phyloP scores from a whole-genome alignment of 2,797 vertebrate species.

The Sylvia borin region DNA sequence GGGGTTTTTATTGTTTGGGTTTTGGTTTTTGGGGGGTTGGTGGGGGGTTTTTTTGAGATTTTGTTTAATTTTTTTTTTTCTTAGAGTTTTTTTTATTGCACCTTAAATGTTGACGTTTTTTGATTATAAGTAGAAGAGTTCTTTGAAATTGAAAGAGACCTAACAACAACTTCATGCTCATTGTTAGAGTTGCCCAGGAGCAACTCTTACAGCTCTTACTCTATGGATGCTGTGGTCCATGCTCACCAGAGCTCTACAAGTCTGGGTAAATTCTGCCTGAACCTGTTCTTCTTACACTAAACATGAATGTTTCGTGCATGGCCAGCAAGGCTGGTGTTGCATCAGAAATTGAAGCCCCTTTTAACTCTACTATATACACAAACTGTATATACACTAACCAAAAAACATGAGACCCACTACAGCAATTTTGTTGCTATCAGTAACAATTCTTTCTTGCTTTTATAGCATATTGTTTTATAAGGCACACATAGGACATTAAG shows the following conservation, averaged over 20 bases:
- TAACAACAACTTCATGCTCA: not conserved
- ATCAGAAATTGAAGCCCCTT: not conserved
- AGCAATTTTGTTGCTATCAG: not conserved
- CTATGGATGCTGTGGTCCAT: rapidly evolving
- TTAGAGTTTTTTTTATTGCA: not conserved
- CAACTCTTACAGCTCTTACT: not conserved
- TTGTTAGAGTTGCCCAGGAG: not conserved
- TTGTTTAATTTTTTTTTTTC: not conserved
- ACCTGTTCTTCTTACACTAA: not conserved
- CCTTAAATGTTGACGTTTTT: not conserved
- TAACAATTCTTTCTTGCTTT: not conserved
- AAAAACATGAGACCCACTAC: not conserved
- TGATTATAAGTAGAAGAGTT: not conserved
- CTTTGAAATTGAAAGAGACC: not conserved
- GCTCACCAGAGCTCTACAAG: not conserved
- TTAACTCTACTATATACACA: too few relatives aligned
- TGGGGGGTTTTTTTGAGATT: not conserved
- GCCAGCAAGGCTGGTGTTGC: not conserved
- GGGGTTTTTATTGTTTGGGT: too few relatives aligned
- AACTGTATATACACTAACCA: not conserved
- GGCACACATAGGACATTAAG: not conserved
- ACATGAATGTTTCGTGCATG: rapidly evolving
- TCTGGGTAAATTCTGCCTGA: not conserved
- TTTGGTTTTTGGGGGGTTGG: too few relatives aligned
- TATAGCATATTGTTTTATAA: not conserved